Evolutionary conservation across 2,113 vertebrate species (phyloP), one percentile per base, ranked within the genome.

Genomic region (Cochlearius cochlearius): DNA sequence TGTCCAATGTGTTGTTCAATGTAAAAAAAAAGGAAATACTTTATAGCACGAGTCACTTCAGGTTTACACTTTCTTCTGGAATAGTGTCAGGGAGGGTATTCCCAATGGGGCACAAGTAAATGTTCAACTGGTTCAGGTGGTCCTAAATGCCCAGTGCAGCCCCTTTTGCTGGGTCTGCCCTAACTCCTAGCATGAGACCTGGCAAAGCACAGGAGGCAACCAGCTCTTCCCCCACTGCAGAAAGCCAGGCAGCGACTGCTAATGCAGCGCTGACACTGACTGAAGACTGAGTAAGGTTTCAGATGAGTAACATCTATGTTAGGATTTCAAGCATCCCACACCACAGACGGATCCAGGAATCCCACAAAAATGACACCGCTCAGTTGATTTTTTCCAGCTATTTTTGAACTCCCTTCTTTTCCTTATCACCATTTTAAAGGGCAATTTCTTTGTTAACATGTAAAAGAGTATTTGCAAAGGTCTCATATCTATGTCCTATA

Each of bases 351-450:
- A 88, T 74, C 41, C 68, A 94, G 47, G 63, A 88, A 93, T 77
- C 72, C 39, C 89, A 88, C 23, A 90, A 71, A 95, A 90, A 88
- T 16, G 11, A 83, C 32, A 93, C 38, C 34, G 71, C 27, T 7
- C 29, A 71, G 55, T 3, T 90, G 59, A 49, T 58, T 52, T 90
- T 79, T 43, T 60, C 19, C n/a, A 88, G 78, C 62, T 92, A 93
- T 94, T 96, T 96, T 74, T 94, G 41, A 90, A 56, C 36, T 69
- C 38, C 10, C 43, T 93, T 68, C 64, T 45, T 78, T 92, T 94
- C 91, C 79, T 84, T 81, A 86, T 71, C 86, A 74, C 34, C 49
- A 79, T 79, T 94, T 84, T 67, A 91, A 96, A 93, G 92, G 87
- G 36, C 77, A 90, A 76, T 82, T 62, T 92, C 78, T 91, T 88